Percentiles rank a stretch among this genome's conserved stretches.
Evolutionary conservation across 1,140 invertebrate genomes (phyloP).

Genomic region (Cecropterus lyciades): DNA sequence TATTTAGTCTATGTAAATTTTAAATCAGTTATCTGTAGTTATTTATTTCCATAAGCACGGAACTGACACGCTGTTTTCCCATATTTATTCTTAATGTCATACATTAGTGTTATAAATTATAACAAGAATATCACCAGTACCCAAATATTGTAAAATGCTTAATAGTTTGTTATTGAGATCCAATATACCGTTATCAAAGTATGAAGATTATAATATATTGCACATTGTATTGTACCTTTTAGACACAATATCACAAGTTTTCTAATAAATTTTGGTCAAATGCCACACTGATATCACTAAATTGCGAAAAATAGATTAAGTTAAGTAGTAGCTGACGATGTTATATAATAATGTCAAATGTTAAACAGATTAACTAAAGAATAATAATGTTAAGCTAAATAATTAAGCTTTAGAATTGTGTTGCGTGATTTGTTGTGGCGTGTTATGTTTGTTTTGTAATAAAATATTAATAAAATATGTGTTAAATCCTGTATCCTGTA

Average conservation of each 20-base stretch:
- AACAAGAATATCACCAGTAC: too few species aligned
- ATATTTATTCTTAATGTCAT: too few species aligned
- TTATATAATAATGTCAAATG: background rate
- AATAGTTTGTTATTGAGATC: too few species aligned
- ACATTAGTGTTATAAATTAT: too few species aligned
- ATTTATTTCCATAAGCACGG: too few species aligned
- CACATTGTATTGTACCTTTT: background rate
- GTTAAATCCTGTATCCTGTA: too few species aligned
- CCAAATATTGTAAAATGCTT: too few species aligned
- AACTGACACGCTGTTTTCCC: too few species aligned
- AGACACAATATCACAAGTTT: background rate
- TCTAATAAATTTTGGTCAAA: background rate
- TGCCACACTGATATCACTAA: background rate
- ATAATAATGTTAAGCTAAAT: too few species aligned
- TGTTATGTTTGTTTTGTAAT: slow-evolving; percentile 29
- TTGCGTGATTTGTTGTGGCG: slow-evolving; percentile 19
- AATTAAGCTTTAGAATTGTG: slow-evolving; percentile 12
- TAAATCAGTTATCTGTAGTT: background rate
- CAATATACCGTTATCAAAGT: too few species aligned
- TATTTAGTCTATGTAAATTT: background rate
- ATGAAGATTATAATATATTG: too few species aligned
- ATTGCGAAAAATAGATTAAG: background rate
- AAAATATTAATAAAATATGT: slow-evolving; percentile 14
- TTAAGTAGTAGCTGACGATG: background rate
- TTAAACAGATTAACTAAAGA: background rate